These are phyloP conservation scores for Rhimphoctona megacephalus DNA, from an alignment of 2,888 invertebrate genomes.

Conservation along the genomic window DNA sequence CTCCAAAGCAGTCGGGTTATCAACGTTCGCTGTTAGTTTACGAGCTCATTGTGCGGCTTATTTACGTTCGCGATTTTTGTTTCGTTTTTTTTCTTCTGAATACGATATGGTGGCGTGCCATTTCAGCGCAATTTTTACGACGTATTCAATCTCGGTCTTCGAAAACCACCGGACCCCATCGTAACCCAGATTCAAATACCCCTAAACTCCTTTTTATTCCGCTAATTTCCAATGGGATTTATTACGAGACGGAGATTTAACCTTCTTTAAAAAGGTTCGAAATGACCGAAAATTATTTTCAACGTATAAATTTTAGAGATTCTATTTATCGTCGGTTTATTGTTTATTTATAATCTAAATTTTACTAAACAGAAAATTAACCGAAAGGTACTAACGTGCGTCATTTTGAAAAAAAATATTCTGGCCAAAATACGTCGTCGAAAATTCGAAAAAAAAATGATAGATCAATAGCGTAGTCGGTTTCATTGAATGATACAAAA, in stretches of 20 bases:
- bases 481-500: neutral
- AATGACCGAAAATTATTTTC: neutral
- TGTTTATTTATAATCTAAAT: neutral
- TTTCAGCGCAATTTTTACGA: constrained; percentile 63
- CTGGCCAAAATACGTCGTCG: neutral
- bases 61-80: constrained; percentile 23
- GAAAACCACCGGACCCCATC: neutral
- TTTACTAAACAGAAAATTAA: neutral
- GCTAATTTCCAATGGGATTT: neutral
- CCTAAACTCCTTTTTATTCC: neutral
- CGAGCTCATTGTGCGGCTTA: constrained; percentile 60
- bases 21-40: constrained; percentile 60
- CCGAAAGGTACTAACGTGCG: neutral
- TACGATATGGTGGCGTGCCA: constrained; percentile 37
- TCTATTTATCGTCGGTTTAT: neutral
- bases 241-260: no score
- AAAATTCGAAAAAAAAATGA: neutral
- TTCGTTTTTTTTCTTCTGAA: constrained; percentile 24
- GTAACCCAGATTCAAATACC: constrained; percentile 24
- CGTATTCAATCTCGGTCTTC: constrained; percentile 30
- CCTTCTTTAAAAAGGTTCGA: neutral
- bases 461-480: neutral
- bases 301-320: neutral
- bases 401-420: neutral
- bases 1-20: constrained; percentile 26